Evolutionary conservation across 2,888 invertebrate genomes (phyloP), one percentile per base, ranked within the genome.

Genomic region (Heliconius cydno): DNA sequence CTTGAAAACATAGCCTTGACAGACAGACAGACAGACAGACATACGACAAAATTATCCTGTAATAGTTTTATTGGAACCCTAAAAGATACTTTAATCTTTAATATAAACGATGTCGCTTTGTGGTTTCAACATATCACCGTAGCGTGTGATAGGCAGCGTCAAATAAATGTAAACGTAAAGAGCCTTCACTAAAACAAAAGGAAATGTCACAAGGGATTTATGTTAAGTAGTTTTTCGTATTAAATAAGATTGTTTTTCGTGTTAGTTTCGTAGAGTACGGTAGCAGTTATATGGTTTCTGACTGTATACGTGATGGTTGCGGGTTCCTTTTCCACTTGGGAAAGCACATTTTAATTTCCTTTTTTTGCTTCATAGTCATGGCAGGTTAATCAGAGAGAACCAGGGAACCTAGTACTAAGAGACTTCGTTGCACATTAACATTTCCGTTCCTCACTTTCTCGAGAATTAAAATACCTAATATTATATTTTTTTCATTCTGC

Each of bases 201-300:
- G 13, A 70, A 70, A 70, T 70, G n/a, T 70, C 38, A 9, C n/a
- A 41, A 70, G 41, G 41, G 70, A 70, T 25, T 70, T 70, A 70
- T 41, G 41, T 38, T 70, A 41, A 70, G 70, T 25, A 41, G 70
- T n/a, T 70, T 70, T 70, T 41, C 13, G 65, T 60, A 65, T 65
- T 65, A 28, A 25, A 65, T 60, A 12, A n/a, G n/a, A 60, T n/a
- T 60, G n/a, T 60, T 60, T 60, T 60, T 60, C 4, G 60, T n/a
- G 41, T 41, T 34, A 34, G 46, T 52, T 7, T 22, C 7, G 52
- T 52, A 10, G 38, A 1, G 10, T 10, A 38, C 9, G 38, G 6
- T 52, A 52, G 52, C 7, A 52, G 6, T 22, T 7, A 52, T 7
- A 52, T 52, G 7, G 2, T 22, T 7, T 38, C 38, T 52, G 2